Evolutionary conservation across 1,140 invertebrate genomes (phyloP).

Genomic region (Pseudomyrmex sp.): DNA sequence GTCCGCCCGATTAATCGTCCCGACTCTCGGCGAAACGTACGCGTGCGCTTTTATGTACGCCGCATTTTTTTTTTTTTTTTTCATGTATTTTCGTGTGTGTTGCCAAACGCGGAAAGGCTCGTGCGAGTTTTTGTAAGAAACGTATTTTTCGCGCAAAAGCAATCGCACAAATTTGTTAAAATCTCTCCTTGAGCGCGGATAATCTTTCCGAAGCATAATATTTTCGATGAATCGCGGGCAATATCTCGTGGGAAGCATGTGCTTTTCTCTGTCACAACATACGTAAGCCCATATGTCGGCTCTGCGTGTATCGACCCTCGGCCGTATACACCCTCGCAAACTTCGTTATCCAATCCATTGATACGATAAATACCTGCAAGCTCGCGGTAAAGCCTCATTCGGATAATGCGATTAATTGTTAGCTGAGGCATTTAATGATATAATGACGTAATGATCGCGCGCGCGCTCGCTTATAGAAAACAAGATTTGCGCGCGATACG

Average conservation of each 20-base stretch:
- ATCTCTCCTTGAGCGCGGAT: background rate
- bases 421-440: conserved; percentile 69
- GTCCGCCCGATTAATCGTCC: conserved; percentile 55
- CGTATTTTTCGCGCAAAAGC: background rate
- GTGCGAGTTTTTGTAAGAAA: background rate
- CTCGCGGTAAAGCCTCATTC: conserved; percentile 69
- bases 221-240: conserved; percentile 1
- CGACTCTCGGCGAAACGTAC: background rate
- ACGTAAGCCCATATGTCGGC: conserved; percentile 34
- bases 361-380: conserved; percentile 66
- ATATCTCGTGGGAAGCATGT: conserved; percentile 4
- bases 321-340: conserved; percentile 41
- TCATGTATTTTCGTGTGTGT: background rate
- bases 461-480: conserved; percentile 1
- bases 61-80: background rate
- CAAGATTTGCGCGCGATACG: conserved; percentile 7
- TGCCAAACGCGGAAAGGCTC: background rate
- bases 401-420: conserved; percentile 71
- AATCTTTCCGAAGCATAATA: background rate
- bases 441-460: conserved; percentile 68
- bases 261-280: conserved; percentile 1
- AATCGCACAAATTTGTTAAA: background rate
- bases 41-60: background rate
- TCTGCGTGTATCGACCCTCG: conserved; percentile 48
- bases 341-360: conserved; percentile 69